Conservation (phyloP, 2,888 invertebrate species). For the Diaperis boleti region DNA sequence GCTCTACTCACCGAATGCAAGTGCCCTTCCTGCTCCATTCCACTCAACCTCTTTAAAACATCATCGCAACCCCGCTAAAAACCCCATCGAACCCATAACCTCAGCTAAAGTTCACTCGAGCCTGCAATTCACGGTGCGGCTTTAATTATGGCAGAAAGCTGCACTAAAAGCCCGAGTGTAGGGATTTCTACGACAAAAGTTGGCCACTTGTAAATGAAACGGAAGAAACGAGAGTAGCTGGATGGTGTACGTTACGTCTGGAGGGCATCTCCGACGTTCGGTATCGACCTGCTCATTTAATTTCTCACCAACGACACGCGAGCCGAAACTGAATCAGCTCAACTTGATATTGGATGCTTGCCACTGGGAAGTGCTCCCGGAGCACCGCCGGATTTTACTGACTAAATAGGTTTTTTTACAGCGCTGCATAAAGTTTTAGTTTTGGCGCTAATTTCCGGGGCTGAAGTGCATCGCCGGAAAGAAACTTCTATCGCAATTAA, state of each 20-base stretch:
- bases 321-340: slow-evolving; percentile 41
- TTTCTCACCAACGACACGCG: slow-evolving; percentile 47
- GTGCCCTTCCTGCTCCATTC: too few relatives aligned
- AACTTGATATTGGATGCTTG: slow-evolving; percentile 27
- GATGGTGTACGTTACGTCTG: slow-evolving; percentile 42
- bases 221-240: slow-evolving; percentile 37
- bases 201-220: slow-evolving; percentile 38
- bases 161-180: slow-evolving; percentile 9
- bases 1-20: too few relatives aligned
- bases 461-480: too few relatives aligned
- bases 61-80: too few relatives aligned
- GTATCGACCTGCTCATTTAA: slow-evolving; percentile 53
- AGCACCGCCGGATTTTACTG: neutral
- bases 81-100: neutral
- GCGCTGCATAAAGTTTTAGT: too few relatives aligned
- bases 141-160: slow-evolving; percentile 34
- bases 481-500: too few relatives aligned
- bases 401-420: neutral
- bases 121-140: slow-evolving; percentile 22
- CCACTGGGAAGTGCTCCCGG: slow-evolving; percentile 9
- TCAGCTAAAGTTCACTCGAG: neutral
- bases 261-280: slow-evolving; percentile 47
- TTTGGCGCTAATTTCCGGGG: too few relatives aligned
- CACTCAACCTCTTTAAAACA: too few relatives aligned
- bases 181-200: slow-evolving; percentile 27